Base-by-base conservation (phyloP, 2,113 vertebrate genomes). In the Bufo gargarizans region DNA sequence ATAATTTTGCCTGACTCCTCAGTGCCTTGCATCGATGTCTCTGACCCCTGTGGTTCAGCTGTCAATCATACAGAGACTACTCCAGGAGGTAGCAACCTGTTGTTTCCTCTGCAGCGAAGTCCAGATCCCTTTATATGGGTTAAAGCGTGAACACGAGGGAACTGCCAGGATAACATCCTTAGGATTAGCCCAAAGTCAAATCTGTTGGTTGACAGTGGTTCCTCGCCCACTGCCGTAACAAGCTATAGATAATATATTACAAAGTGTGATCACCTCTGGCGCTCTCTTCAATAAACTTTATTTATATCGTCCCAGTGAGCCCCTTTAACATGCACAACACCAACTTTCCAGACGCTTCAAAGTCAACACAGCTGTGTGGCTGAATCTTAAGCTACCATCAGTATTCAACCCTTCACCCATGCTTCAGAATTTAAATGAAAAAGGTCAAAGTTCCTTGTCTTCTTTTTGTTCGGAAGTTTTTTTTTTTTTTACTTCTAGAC, bases 391-490 rank as follows among this genome's bases (percentile, higher is more conserved):
- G 13, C 13, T n/a, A 33, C 12, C n/a, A 20, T 50, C 77, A 58
- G 9, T 3, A 79, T 79, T 79, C 76, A 50, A 12, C 49, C 47
- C 50, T 77, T 14, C 8, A 17, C 17, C 20, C 9, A 20, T 1
- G 22, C 77, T 47, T 47, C 71, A 17, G 72, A 47, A 76, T 76
- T 33, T 19, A 0, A 79, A 79, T 33, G 22, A 80, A 33, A n/a
- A 59, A 78, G 77, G 77, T 80, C 55, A 59, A 80, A 58, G 77
- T 58, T 58, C 17, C 77, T 55, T 4, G 20, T 53, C 13, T 79
- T 3, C 14, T 56, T 55, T 33, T 22, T 33, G 17, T 59, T 58
- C 20, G 20, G n/a, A 22, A 79, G 20, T 50, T 79, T 4, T 6
- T 72, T 47, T 74, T 47, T 74, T 74, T 47, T 9, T 16, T 3